A percentile compares a stretch with the other conserved stretches of the same genome.
Conservation (phyloP, 2,113 vertebrate species). For the Apaloderma vittatum region DNA sequence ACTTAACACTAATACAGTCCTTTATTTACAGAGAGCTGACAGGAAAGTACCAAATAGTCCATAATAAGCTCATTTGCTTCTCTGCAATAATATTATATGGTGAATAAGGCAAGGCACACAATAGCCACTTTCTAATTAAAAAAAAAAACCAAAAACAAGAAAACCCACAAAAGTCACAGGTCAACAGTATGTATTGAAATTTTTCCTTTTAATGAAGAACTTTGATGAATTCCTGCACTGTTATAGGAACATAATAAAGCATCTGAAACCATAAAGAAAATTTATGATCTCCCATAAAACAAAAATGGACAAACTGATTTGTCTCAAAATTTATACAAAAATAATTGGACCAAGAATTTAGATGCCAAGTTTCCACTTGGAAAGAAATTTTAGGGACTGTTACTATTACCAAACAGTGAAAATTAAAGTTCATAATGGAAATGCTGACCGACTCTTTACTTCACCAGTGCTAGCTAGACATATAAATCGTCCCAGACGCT, state of each 20-base stretch:
- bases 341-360: conserved; percentile 59
- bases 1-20: not conserved
- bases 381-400: conserved; percentile 56
- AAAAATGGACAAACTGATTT: conserved; percentile 69
- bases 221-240: conserved; percentile 50
- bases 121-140: not conserved
- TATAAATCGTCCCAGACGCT: not conserved
- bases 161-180: not conserved
- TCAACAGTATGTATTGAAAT: conserved; percentile 9
- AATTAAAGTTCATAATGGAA: conserved; percentile 50
- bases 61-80: not conserved
- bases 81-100: not conserved
- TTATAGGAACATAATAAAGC: conserved; percentile 54
- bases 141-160: not conserved
- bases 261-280: conserved; percentile 63
- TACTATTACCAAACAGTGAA: conserved; percentile 60
- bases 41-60: not conserved
- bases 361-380: conserved; percentile 68
- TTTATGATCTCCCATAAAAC: conserved; percentile 50
- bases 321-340: conserved; percentile 66
- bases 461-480: conserved; percentile 16
- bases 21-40: not conserved
- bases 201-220: not conserved
- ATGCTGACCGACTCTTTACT: conserved; percentile 26
- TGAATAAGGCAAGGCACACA: not conserved